Base-by-base conservation (phyloP, 2,797 vertebrate species). In the Adelosebastes latens region DNA sequence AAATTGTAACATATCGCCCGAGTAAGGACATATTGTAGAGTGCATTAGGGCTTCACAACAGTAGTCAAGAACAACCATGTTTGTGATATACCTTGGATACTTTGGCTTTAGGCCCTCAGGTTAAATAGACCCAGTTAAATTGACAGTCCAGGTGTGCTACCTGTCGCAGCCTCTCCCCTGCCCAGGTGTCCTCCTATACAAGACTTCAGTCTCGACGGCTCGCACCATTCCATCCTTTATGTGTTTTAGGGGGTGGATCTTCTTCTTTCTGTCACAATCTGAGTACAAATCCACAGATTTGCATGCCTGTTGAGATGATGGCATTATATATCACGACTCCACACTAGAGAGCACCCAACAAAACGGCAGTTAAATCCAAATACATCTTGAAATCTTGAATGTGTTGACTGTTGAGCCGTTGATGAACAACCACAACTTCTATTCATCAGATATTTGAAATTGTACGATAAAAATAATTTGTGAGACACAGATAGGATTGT, bases 131-230 rank as follows among this genome's bases (percentile, higher is more conserved):
- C 36, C 25, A 61, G 42, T 77, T 62, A 83, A 85, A 79, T 1
- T 72, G 66, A 56, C 71, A 64, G 75, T 69, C 82, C 88, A 91
- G 87, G 90, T 90, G 91, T 92, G 80, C 70, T n/a, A 20, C 46
- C 46, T 74, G 65, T 68, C 27, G 13, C 80, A 67, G 34, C 76
- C 62, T 72, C 69, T 82, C 68, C 72, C 59, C 65, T 77, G 73
- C 46, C 86, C 91, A 93, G 88, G 91, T 92, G 91, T 92, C 81
- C 80, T 92, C 80, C 80, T 65, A 75, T 71, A 77, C 56, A 87
- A 65, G 60, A 8, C 46, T 31, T 29, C 22, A 79, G 79, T 84
- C 80, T 81, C 84, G 82, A 88, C 79, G 42, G 68, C 75, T 70
- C 69, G n/a, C 53, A 83, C 74, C 72, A 74, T 75, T 84, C 61